Conservation (phyloP, 2,113 vertebrate genomes). For the Alethe diademata region DNA sequence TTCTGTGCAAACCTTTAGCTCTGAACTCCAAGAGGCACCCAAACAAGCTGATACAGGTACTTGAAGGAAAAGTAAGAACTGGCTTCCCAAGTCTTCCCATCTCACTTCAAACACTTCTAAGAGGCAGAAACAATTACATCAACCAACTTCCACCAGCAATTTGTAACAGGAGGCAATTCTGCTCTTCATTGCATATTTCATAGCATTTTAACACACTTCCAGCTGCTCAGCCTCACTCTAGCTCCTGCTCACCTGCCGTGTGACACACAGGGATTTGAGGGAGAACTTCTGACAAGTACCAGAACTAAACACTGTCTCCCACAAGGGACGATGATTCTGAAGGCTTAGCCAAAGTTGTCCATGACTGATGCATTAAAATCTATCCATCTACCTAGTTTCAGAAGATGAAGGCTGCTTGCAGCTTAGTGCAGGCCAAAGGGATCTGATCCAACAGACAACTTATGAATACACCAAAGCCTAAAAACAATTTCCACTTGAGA, state of each 20-base stretch:
- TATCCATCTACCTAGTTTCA: neutral
- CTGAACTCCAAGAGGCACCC: neutral
- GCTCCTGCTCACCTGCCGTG: neutral
- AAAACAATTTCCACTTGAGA: neutral
- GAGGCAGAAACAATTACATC: neutral
- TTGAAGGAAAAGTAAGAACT: neutral
- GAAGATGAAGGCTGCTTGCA: neutral
- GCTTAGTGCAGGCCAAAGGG: neutral
- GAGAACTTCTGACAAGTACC: neutral
- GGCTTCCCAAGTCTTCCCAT: neutral
- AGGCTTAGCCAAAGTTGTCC: neutral
- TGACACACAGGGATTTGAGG: neutral
- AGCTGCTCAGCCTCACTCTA: neutral
- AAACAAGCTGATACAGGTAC: neutral
- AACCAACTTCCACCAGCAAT: neutral
- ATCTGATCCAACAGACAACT: neutral
- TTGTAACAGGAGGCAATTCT: neutral
- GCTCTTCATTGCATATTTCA: neutral
- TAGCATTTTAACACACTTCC: neutral
- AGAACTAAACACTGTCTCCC: neutral
- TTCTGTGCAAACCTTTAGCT: neutral
- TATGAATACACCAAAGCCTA: neutral
- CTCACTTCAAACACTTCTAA: neutral
- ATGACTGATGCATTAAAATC: neutral
- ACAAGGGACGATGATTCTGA: fast-evolving